A percentile compares a stretch with the other conserved stretches of the same genome.
phyloP scores from a whole-genome alignment of 2,888 invertebrate genomes.

The Eristalis intricaria region DNA sequence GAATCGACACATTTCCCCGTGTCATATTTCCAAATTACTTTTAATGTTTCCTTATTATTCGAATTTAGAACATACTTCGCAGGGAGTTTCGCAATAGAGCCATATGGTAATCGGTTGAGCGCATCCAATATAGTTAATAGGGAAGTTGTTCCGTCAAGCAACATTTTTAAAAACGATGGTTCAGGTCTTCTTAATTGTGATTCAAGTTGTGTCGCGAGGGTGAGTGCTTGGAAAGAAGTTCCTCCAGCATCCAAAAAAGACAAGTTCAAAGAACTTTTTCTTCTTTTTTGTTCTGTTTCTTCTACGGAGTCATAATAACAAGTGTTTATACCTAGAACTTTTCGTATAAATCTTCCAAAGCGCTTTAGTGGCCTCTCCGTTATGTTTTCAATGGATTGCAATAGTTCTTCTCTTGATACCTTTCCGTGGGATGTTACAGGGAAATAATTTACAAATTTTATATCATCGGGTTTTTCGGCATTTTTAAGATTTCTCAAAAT shows the following conservation, averaged over 20 bases:
- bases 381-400: constrained; percentile 73
- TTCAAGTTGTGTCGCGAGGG: constrained; percentile 76
- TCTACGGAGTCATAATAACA: constrained; percentile 24
- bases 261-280: constrained; percentile 55
- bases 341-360: constrained; percentile 83
- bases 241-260: constrained; percentile 75
- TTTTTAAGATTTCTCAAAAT: constrained; percentile 80
- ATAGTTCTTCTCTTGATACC: constrained; percentile 82
- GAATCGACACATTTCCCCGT: constrained; percentile 91
- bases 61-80: neutral
- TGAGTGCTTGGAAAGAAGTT: constrained; percentile 78
- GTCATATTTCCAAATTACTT: constrained; percentile 61
- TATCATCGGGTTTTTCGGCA: constrained; percentile 85
- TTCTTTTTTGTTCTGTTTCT: constrained; percentile 23
- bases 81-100: neutral
- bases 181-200: constrained; percentile 73
- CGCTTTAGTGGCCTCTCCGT: constrained; percentile 81
- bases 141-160: constrained; percentile 74
- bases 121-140: constrained; percentile 73
- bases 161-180: constrained; percentile 75
- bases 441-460: constrained; percentile 83
- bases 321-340: constrained; percentile 73
- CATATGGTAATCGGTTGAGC: neutral
- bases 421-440: constrained; percentile 88
- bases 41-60: neutral